Percentiles rank a stretch among this genome's conserved stretches.
Evolutionary conservation across 2,797 vertebrate genomes (phyloP).

Genomic region (Neosilurus hyrtlii): DNA sequence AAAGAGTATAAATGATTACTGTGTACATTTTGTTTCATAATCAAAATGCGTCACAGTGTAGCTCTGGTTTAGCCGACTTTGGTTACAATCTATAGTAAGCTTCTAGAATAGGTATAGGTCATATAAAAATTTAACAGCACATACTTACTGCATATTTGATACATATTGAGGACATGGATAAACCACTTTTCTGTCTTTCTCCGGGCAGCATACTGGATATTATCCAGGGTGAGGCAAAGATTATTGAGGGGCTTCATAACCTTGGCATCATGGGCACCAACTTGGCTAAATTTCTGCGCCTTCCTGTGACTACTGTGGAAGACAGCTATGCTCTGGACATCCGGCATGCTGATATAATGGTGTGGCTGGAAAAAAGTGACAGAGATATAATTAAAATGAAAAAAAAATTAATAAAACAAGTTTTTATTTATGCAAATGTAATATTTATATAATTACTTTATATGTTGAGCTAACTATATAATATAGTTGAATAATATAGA

Average conservation of each 20-base stretch:
- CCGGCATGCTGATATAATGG: conserved; percentile 85
- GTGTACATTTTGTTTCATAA: not conserved
- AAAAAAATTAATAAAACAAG: too few species aligned
- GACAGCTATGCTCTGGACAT: conserved; percentile 86
- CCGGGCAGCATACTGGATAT: conserved; percentile 81
- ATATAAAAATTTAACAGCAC: not conserved
- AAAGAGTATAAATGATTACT: not conserved
- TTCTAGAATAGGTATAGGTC: not conserved
- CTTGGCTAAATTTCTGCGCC: conserved; percentile 78
- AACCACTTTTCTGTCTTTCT: not conserved
- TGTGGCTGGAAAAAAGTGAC: conserved; percentile 63
- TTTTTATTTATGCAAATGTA: not conserved
- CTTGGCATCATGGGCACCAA: conserved; percentile 82
- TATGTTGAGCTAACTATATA: too few species aligned
- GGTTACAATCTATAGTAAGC: not conserved
- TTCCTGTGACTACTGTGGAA: conserved; percentile 74
- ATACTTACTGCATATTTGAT: not conserved
- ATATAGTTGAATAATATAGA: too few species aligned
- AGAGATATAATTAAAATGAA: too few species aligned
- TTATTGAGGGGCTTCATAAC: conserved; percentile 87
- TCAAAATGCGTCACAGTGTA: not conserved
- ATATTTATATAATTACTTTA: too few species aligned
- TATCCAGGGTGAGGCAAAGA: conserved; percentile 83
- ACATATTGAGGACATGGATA: not conserved
- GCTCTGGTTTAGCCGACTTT: not conserved